Base-by-base conservation (phyloP, 2,113 vertebrate genomes). In the Leucopternis melanops region DNA sequence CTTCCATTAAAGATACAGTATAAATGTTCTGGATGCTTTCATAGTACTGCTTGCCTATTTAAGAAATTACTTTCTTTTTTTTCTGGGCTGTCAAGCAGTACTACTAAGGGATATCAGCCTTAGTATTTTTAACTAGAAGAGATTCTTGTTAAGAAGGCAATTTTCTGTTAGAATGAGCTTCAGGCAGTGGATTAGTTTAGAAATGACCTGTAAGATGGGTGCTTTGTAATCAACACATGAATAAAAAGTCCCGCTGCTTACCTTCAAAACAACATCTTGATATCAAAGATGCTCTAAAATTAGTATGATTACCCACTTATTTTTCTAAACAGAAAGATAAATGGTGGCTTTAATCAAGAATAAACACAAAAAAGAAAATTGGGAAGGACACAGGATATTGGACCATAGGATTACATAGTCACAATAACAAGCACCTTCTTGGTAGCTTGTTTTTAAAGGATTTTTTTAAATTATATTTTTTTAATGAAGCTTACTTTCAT, bases 241-340 rank as follows among this genome's bases (percentile, higher is more conserved):
- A 95, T 72, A 66, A 92, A 88, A 85, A 58, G 2, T 22, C 44
- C 47, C 10, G 45, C 57, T 59, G 29, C 78, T 92, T 72, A 61
- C 50, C 63, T 80, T 67, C 55, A 79, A 81, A 93, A 54, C 42
- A 73, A 36, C 13, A 54, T 45, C 95, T 93, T 92, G 72, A 57
- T 92, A 93, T 90, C 55, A 94, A 92, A 94, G 88, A n/a, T 84
- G 32, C 26, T 93, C 72, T 88, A 75, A 94, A 95, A 93, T 95
- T 74, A 81, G 72, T 81, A n/a, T 83, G 62, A 81, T 92, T 86
- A 70, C n/a, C 31, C 67, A 47, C 34, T 71, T 93, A 83, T 67
- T 95, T 92, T 90, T 90, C 55, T 78, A 78, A 93, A 88, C 11
- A 84, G 55, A 81, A 74, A 81, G 75, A 74, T 74, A 89, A 91